phyloP scores from a whole-genome alignment of 2,797 vertebrate species.

The Microtus agrestis region DNA sequence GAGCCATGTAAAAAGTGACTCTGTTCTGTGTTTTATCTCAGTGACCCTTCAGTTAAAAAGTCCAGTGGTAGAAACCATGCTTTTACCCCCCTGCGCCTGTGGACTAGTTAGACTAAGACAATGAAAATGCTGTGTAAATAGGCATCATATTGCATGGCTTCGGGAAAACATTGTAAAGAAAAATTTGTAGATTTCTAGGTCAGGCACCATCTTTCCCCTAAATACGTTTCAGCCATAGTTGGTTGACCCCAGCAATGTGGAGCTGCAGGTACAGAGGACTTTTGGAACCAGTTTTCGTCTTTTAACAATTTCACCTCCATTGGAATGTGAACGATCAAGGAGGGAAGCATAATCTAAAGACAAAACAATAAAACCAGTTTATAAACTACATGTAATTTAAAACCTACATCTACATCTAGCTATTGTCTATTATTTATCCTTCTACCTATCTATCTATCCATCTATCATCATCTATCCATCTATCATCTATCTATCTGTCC shows the following conservation, averaged over 20 bases:
- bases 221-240: neutral
- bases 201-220: neutral
- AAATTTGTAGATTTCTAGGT: neutral
- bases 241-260: no score
- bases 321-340: slow-evolving; percentile 32
- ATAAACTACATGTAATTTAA: neutral
- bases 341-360: slow-evolving; percentile 29
- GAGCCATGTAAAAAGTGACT: neutral
- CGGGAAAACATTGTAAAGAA: neutral
- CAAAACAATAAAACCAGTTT: neutral
- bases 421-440: neutral
- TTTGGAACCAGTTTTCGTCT: neutral
- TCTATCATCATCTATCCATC: neutral
- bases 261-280: neutral
- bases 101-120: neutral
- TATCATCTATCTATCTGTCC: no score
- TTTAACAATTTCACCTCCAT: neutral
- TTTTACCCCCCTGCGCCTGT: neutral
- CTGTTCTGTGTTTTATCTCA: neutral
- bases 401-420: neutral
- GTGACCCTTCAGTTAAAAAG: slow-evolving; percentile 24
- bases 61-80: neutral
- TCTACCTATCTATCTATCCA: neutral
- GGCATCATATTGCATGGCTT: neutral
- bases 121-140: neutral